Base-by-base conservation (phyloP, 1,140 invertebrate genomes). In the Caerostris darwini region DNA sequence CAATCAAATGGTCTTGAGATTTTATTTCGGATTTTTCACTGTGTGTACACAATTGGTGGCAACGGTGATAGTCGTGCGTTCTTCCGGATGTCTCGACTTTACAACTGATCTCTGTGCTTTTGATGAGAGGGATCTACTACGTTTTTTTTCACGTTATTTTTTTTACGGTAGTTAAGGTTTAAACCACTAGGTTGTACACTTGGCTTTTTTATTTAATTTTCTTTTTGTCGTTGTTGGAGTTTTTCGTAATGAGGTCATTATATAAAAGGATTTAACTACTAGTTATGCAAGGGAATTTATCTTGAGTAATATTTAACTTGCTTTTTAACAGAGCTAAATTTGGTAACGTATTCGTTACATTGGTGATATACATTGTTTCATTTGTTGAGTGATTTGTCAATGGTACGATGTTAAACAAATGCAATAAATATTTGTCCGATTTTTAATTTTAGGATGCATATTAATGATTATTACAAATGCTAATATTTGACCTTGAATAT, bases 1-100 rank as follows among this genome's bases (percentile, higher is more conserved):
- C 86, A 88, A 88, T 88, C 86, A 88, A 88, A 64, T 53, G 59
- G 86, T 85, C 54, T 34, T 7, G 56, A 77, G 71, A 59, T 85
- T 85, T 85, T 85, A 85, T 85, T 85, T 85, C 17, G 83, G 57
- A 85, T 59, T 85, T 85, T 85, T 59, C 56, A 67, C 56, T 58
- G 17, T 10, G 83, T 59, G 83, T 85, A 85, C 57, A 58, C 83
- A 19, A 59, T 85, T 85, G 7, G 56, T 50, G 69, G 19, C 34
- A 50, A 50, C 71, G 6, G 53, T 77, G 71, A 77, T 77, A 77
- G 71, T 77, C 71, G 71, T 50, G 50, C 34, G 71, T 77, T 34
- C 71, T 34, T 77, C 71, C 71, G 71, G 71, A 77, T 77, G 71
- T 77, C 71, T 50, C 10, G 34, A 53, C 71, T 77, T 77, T 77